Evolutionary conservation across 2,113 vertebrate genomes (phyloP), one percentile per base, ranked within the genome.

Genomic region (Gobiocypris rarus): DNA sequence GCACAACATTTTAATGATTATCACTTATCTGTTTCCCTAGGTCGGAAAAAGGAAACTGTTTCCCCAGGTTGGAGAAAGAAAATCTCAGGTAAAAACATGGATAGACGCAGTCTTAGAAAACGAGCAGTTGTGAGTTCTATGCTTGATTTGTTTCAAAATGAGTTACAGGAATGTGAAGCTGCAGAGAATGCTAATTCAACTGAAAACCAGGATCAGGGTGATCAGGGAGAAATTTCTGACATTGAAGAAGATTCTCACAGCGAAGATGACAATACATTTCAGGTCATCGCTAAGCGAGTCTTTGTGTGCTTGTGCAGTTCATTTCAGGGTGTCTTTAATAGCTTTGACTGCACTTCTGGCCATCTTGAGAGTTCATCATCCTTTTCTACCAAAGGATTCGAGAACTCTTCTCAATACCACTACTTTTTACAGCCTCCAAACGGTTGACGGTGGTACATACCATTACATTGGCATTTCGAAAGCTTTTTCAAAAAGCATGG

Each of bases 381-480:
- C 74, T 75, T 50, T 52, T 5, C 50, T 75, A 31, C 48, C 43
- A 52, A 75, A 75, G 24, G 74, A 75, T 54, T 48, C 45, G 11
- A 75, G 74, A 22, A 75, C 74, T 24, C 74, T 75, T 54, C 74
- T 75, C 3, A 19, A 75, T 17, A 75, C 48, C 48, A 75, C 15
- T 9, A 75, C 74, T 15, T 52, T 26, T 0, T 75, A 75, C 45
- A 50, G 8, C 19, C 17, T 67, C n/a, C 41, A 52, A n/a, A 45
- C 19, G 31, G 14, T 69, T 9, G 59, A 43, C 34, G 79, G 63
- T 81, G 79, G 79, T 15, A 50, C 26, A n/a, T 81, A 70, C 79
- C 45, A 81, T 43, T 81, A 81, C 45, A 5, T 81, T 14, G 26
- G 79, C 11, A 81, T 81, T 81, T 45, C 54, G 58, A 81, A 69